These are phyloP conservation scores for Mormyrus lacerda DNA, from an alignment of 2,113 vertebrate species.

Conservation along the genomic window DNA sequence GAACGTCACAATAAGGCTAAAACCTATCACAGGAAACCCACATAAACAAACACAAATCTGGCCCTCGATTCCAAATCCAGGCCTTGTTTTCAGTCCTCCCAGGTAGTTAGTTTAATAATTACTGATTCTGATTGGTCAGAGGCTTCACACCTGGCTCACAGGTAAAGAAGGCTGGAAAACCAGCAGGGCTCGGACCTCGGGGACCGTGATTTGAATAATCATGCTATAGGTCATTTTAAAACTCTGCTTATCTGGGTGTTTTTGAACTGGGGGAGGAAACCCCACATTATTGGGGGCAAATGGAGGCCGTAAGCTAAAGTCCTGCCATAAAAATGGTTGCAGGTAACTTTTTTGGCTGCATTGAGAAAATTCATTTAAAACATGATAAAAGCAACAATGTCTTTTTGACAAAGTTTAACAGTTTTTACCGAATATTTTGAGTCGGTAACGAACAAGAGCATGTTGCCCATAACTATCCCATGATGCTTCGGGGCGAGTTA, in stretches of 20 bases:
- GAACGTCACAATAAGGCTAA: not conserved
- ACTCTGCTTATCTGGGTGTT: not conserved
- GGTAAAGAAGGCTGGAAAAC: no score
- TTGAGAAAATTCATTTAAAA: not conserved
- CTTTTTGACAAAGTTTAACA: not conserved
- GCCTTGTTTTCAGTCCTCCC: no score
- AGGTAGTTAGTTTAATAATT: no score
- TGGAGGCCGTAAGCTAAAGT: not conserved
- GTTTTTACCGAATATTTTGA: not conserved
- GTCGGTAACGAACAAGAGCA: not conserved
- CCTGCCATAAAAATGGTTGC: not conserved
- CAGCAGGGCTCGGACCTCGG: no score
- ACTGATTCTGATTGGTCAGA: no score
- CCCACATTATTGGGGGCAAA: not conserved
- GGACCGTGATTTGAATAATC: no score
- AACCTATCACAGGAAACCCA: not conserved
- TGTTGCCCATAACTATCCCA: not conserved
- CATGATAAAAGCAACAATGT: not conserved
- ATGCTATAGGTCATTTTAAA: not conserved
- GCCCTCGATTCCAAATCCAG: no score
- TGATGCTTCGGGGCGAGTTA: conserved; percentile 36
- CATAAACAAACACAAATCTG: no score
- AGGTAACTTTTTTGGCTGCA: not conserved
- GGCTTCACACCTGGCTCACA: no score
- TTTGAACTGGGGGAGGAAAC: not conserved